These are phyloP conservation scores for Chiridota heheva DNA, from an alignment of 35 echinoderm and acorn worm genomes.

Conservation along the genomic window DNA sequence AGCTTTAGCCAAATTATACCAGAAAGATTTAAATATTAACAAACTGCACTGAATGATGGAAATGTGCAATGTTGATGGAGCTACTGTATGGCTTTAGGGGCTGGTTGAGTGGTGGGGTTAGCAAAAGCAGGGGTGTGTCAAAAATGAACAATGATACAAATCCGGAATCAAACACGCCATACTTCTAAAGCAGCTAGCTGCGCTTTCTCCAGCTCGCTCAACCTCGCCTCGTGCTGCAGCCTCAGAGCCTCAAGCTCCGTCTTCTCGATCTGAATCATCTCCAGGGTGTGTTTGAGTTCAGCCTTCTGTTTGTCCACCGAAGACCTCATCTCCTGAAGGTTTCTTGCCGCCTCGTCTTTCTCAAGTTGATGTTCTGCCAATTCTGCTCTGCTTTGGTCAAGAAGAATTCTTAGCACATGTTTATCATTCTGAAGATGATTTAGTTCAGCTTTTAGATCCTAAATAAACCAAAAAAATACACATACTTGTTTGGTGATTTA, in stretches of 20 bases:
- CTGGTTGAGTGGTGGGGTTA: no score
- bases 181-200: slow-evolving; percentile 89
- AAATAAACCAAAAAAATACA: neutral
- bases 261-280: slow-evolving; percentile 98
- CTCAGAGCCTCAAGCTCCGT: slow-evolving; percentile 89
- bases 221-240: slow-evolving; percentile 79
- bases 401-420: slow-evolving; percentile 13
- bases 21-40: no score
- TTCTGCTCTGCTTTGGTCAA: slow-evolving; percentile 35
- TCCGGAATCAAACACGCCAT: no score
- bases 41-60: no score
- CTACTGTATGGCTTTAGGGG: no score
- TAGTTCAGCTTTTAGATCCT: slow-evolving; percentile 71
- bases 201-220: slow-evolving; percentile 81
- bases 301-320: slow-evolving; percentile 72
- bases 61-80: no score
- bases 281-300: slow-evolving; percentile 92
- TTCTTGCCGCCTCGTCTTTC: slow-evolving; percentile 41
- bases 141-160: neutral
- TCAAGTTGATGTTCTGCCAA: slow-evolving; percentile 26
- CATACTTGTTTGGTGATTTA: no score
- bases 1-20: no score
- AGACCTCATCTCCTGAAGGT: slow-evolving; percentile 38
- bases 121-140: no score
- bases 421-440: slow-evolving; percentile 55